Evolutionary conservation across 2,113 vertebrate species (phyloP), one percentile per base, ranked within the genome.

Genomic region (Ailuropoda melanoleuca): DNA sequence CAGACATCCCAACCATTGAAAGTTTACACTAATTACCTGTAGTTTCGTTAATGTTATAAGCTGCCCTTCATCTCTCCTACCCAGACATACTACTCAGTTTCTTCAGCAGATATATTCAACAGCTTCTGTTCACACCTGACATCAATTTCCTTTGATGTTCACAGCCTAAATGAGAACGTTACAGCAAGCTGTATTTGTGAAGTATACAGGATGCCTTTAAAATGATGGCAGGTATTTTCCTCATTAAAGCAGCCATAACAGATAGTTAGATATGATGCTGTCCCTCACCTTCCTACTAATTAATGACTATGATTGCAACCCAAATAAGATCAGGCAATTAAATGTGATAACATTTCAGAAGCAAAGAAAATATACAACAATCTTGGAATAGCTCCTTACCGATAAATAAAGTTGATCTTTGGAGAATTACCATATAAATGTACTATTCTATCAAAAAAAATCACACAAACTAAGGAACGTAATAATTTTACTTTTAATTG

Each of bases 251-350:
- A 99, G 98, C 99, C 98, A 98, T 99, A 99, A 99, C 99, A 99
- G 99, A 99, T 99, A 99, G 98, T 98, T 99, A 99, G 99, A 99
- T 99, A 99, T 98, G 98, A 99, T 99, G 99, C 99, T 99, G 99
- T 99, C 99, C 99, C 98, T 99, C 99, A 99, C 99, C 99, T 99
- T 99, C 98, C 98, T 99, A 98, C 99, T 99, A 99, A 99, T 99
- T 99, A 99, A 99, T 99, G 99, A 99, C 98, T 99, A 99, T 99
- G 99, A 99, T 99, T 99, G 98, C 99, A 99, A 99, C 99, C 99
- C 99, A 99, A 99, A 99, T 99, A 99, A 99, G 98, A 99, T 99
- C 98, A 99, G 98, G 99, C 99, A 99, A 99, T 99, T 99, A 99
- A 99, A 99, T 98, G 99, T 99, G 99, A 99, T 99, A 99, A 99